These are phyloP conservation scores for Linnaemya tessellans DNA, from an alignment of 2,888 invertebrate species.

Conservation along the genomic window DNA sequence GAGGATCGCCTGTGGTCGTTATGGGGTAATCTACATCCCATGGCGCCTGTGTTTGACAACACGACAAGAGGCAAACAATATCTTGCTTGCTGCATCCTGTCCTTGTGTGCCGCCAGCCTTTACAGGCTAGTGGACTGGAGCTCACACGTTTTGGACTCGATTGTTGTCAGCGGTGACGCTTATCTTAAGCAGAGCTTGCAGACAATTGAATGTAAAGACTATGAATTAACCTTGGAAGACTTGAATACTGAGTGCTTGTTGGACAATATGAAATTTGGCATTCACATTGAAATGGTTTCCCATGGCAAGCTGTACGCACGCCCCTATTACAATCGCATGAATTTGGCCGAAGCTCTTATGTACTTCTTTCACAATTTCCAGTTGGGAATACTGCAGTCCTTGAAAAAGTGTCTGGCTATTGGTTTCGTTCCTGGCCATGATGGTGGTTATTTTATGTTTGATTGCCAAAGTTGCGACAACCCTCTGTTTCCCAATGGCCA, in stretches of 20 bases:
- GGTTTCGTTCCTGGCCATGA: constrained; percentile 82
- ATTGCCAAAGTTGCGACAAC: constrained; percentile 86
- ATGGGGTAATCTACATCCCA: constrained; percentile 87
- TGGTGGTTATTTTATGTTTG: constrained; percentile 87
- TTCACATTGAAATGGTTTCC: constrained; percentile 85
- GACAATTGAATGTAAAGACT: constrained; percentile 84
- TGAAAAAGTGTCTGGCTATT: constrained; percentile 85
- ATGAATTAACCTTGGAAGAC: constrained; percentile 86
- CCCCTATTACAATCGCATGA: constrained; percentile 84
- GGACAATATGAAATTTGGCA: constrained; percentile 85
- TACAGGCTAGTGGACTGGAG: constrained; percentile 87
- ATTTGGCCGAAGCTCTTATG: constrained; percentile 86
- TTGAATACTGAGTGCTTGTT: constrained; percentile 85
- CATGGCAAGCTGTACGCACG: constrained; percentile 86
- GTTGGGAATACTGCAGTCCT: constrained; percentile 85
- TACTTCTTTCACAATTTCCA: constrained; percentile 85
- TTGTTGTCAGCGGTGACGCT: constrained; percentile 85
- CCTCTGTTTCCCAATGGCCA: constrained; percentile 86
- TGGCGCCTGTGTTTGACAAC: constrained; percentile 85
- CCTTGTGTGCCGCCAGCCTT: constrained; percentile 85
- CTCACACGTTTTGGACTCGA: constrained; percentile 86
- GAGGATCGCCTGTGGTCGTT: constrained; percentile 87
- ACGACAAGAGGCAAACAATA: constrained; percentile 86
- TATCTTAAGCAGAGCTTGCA: constrained; percentile 85
- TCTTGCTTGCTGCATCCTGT: constrained; percentile 86